Conservation (phyloP, 2,113 vertebrate genomes). For the Rhodinocichla rosea region DNA sequence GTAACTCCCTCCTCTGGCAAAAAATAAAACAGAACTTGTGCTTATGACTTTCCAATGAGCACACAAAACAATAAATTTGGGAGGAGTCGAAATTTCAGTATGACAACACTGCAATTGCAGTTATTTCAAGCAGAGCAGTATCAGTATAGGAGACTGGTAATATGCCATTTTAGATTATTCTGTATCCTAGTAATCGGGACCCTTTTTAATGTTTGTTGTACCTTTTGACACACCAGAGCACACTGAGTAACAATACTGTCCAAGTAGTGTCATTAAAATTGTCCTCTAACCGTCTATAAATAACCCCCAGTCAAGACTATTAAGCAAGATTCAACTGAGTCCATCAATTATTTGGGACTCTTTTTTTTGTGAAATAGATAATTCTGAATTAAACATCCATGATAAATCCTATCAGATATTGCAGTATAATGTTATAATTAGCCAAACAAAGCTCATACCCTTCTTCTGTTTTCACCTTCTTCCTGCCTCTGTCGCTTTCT, state of each 20-base stretch:
- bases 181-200: not conserved
- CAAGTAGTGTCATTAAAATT: not conserved
- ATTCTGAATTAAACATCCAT: not conserved
- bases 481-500: slow-evolving; percentile 87
- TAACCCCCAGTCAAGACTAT: not conserved
- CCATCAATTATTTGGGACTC: not conserved
- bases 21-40: not conserved
- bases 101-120: not conserved
- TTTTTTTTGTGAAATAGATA: not conserved
- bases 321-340: not conserved
- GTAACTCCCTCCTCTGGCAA: not conserved
- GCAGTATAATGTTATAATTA: not conserved
- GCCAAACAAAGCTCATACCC: slow-evolving; percentile 70
- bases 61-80: not conserved
- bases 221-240: not conserved
- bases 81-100: not conserved
- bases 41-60: not conserved
- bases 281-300: not conserved
- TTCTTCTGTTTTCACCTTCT: slow-evolving; percentile 82
- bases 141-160: not conserved
- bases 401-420: not conserved
- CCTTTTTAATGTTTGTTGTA: not conserved
- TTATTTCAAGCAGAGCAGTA: not conserved
- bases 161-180: not conserved
- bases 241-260: not conserved